Evolutionary conservation across 2,797 vertebrate genomes (phyloP).

Genomic region (Dermochelys coriacea): DNA sequence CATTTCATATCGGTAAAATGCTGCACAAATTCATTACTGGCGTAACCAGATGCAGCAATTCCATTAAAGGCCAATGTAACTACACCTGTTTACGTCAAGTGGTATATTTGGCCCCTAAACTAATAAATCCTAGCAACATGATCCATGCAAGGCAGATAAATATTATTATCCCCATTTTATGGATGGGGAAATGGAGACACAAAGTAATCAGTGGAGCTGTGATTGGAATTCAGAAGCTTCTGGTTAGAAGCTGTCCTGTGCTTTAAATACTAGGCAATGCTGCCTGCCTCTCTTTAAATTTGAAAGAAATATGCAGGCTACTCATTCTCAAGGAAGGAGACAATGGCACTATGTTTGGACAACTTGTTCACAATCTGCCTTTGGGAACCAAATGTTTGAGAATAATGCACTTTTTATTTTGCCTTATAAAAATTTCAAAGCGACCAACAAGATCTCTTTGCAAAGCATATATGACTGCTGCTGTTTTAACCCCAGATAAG

Average conservation of each 20-base stretch:
- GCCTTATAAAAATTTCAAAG: not conserved
- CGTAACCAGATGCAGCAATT: not conserved
- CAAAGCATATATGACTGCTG: not conserved
- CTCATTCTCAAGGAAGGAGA: not conserved
- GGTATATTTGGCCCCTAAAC: not conserved
- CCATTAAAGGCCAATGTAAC: not conserved
- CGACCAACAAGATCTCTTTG: not conserved
- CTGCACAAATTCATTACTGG: not conserved
- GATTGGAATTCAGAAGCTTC: not conserved
- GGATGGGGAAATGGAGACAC: not conserved
- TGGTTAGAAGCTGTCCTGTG: rapidly evolving
- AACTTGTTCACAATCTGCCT: not conserved
- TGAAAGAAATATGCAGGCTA: not conserved
- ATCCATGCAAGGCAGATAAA: not conserved
- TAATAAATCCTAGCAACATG: not conserved
- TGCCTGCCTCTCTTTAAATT: not conserved
- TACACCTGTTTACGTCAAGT: not conserved
- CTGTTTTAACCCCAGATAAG: not conserved
- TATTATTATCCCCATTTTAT: rapidly evolving
- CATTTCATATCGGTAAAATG: rapidly evolving
- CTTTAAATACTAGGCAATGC: rapidly evolving
- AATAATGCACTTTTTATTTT: not conserved
- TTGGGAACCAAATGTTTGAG: not conserved
- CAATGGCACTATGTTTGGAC: not conserved
- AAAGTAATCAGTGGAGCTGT: not conserved